These are phyloP conservation scores for Leucophenga varia DNA, from an alignment of 1,140 invertebrate genomes.

Conservation along the genomic window DNA sequence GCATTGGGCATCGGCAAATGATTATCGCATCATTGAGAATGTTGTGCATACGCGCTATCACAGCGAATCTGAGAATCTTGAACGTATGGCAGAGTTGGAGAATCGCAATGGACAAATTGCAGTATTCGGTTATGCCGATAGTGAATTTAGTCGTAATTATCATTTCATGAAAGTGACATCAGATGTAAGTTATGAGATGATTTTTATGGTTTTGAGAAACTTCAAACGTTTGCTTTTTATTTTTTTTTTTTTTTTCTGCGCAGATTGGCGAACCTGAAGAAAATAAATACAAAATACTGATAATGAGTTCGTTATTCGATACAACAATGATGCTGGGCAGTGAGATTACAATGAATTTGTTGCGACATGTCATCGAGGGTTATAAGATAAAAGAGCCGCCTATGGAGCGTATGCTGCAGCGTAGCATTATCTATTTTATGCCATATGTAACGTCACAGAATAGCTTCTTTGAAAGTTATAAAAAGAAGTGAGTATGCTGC, in stretches of 20 bases:
- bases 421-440: constrained; percentile 77
- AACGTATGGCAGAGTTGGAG: constrained; percentile 66
- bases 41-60: constrained; percentile 65
- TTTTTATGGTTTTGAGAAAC: too few species aligned
- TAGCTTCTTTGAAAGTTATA: constrained; percentile 35
- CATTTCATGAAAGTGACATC: constrained; percentile 49
- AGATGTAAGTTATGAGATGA: constrained; percentile 42
- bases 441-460: constrained; percentile 58
- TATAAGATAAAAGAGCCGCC: constrained; percentile 66
- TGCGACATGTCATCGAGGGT: constrained; percentile 76
- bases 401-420: constrained; percentile 67
- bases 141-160: constrained; percentile 45
- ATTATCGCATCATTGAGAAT: constrained; percentile 68
- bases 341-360: constrained; percentile 80
- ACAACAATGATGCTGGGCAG: constrained; percentile 76
- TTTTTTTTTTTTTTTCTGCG: constrained; percentile 9
- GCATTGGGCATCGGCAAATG: constrained; percentile 77
- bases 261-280: constrained; percentile 74
- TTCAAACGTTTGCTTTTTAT: too few species aligned
- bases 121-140: constrained; percentile 48
- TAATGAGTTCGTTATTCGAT: constrained; percentile 82
- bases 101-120: constrained; percentile 44
- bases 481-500: constrained; percentile 38
- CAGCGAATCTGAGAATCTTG: constrained; percentile 65
- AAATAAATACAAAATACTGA: constrained; percentile 75